Evolutionary conservation across 2,113 vertebrate genomes (phyloP).

Genomic region (Odontophorus gujanensis): DNA sequence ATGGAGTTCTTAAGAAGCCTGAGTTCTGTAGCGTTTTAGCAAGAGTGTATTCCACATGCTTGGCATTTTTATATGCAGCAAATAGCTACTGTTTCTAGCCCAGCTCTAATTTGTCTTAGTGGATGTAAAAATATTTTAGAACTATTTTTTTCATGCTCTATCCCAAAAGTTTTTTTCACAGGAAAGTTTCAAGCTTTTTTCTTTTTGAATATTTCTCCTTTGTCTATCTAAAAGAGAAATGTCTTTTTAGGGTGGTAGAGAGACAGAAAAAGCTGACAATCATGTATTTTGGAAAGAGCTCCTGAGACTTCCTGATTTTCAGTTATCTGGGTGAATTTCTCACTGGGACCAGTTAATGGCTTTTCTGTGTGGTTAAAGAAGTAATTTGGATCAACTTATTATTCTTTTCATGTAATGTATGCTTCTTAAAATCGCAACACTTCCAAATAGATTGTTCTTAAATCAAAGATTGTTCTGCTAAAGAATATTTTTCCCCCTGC

Average conservation of each 20-base stretch:
- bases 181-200: neutral
- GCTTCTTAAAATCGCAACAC: neutral
- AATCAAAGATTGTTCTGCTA: neutral
- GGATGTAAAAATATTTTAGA: neutral
- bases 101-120: neutral
- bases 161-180: neutral
- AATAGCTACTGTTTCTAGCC: neutral
- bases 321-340: neutral
- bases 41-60: rapidly evolving
- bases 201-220: neutral
- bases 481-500: rapidly evolving
- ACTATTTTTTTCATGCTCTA: rapidly evolving
- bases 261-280: neutral
- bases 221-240: neutral
- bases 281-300: rapidly evolving
- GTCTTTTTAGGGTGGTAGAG: neutral
- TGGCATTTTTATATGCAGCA: neutral
- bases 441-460: neutral
- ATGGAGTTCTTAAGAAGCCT: rapidly evolving
- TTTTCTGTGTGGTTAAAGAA: neutral
- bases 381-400: neutral
- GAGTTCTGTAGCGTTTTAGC: neutral
- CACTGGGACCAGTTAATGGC: rapidly evolving
- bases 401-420: neutral
- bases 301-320: neutral